These are phyloP conservation scores for Scaptomyza cyrtandrae DNA, from an alignment of 2,888 invertebrate species.

Conservation along the genomic window DNA sequence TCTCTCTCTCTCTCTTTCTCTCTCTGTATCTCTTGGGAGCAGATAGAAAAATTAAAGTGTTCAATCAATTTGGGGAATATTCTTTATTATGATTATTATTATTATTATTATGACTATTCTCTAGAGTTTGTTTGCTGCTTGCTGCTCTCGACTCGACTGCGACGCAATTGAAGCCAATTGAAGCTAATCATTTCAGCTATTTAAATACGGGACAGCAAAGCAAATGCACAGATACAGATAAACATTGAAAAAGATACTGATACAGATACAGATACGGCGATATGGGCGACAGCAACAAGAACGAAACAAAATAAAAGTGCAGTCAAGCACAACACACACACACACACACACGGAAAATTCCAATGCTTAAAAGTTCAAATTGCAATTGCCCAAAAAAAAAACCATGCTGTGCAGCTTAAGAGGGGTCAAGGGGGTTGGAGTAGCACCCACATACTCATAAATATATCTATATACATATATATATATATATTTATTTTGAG, in stretches of 20 bases:
- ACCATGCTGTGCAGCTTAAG: background rate
- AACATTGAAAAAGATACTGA: slow-evolving; percentile 17
- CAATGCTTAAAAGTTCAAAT: slow-evolving; percentile 32
- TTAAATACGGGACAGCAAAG: slow-evolving; percentile 59
- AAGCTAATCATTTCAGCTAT: slow-evolving; percentile 82
- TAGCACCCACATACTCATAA: slow-evolving; percentile 31
- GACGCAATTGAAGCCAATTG: slow-evolving; percentile 83
- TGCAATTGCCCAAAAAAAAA: slow-evolving; percentile 34
- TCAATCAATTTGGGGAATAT: slow-evolving; percentile 2
- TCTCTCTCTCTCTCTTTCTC: too few species aligned
- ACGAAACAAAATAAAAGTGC: slow-evolving; percentile 1
- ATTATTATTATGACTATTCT: slow-evolving; percentile 43
- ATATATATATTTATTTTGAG: slow-evolving; percentile 7
- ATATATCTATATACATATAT: slow-evolving; percentile 15
- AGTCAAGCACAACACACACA: background rate
- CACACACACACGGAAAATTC: background rate
- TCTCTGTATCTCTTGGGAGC: too few species aligned
- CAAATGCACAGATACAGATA: slow-evolving; percentile 32
- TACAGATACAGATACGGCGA: slow-evolving; percentile 18
- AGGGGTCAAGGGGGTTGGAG: background rate
- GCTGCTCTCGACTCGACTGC: slow-evolving; percentile 23
- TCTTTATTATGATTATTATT: slow-evolving; percentile 1
- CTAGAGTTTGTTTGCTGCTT: slow-evolving; percentile 39
- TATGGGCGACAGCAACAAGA: slow-evolving; percentile 20
- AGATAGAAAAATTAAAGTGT: background rate